Percentiles rank a stretch among this genome's conserved stretches.
phyloP scores from a whole-genome alignment of 2,888 invertebrate genomes.

The Aradus depressus region DNA sequence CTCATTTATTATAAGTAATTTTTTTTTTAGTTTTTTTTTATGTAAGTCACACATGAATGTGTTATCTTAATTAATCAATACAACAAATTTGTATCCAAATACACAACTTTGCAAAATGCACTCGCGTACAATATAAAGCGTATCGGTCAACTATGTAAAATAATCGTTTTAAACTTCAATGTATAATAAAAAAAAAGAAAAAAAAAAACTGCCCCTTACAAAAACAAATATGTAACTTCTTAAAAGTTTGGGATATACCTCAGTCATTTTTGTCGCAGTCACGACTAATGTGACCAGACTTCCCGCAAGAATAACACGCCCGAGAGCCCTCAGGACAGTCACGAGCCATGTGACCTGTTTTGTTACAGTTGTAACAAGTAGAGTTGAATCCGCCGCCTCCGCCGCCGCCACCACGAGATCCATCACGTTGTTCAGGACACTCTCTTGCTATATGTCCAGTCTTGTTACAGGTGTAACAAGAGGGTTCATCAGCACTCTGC shows the following conservation, averaged over 20 bases:
- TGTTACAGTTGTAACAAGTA: conserved; percentile 54
- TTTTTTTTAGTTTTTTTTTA: conserved; percentile 1
- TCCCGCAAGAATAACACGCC: conserved; percentile 87
- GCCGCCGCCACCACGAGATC: conserved; percentile 45
- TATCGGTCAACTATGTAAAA: conserved; percentile 17
- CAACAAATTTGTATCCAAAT: conserved; percentile 18
- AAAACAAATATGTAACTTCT: conserved; percentile 18
- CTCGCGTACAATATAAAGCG: conserved; percentile 18
- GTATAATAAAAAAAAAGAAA: conserved; percentile 14
- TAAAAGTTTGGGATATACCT: conserved; percentile 14
- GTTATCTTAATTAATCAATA: conserved; percentile 12
- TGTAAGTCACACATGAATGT: conserved; percentile 17
- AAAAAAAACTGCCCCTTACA: conserved; percentile 23
- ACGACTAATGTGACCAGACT: conserved; percentile 80
- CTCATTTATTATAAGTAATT: conserved; percentile 16
- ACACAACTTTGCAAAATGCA: conserved; percentile 17
- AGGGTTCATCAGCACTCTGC: conserved; percentile 43
- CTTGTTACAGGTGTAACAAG: conserved; percentile 55
- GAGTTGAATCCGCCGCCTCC: conserved; percentile 51
- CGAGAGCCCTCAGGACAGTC: conserved; percentile 52
- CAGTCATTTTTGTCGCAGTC: conserved; percentile 50
- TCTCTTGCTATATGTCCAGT: conserved; percentile 59
- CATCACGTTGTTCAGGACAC: conserved; percentile 41
- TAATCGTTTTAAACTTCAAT: conserved; percentile 16
- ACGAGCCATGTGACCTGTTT: conserved; percentile 58